Conservation (phyloP, 2,113 vertebrate species). For the Oplegnathus fasciatus region DNA sequence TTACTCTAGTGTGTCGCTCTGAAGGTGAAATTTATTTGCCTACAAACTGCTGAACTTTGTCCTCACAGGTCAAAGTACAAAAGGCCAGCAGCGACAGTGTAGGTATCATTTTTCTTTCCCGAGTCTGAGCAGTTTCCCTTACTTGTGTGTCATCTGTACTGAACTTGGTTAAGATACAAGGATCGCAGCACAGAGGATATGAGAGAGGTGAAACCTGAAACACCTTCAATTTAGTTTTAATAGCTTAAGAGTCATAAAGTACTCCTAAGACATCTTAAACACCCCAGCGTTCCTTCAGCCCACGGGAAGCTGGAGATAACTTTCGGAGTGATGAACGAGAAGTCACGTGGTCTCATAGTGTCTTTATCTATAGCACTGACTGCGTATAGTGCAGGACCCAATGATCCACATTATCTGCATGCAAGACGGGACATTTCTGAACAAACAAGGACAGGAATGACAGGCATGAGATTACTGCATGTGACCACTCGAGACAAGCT, state of each 20-base stretch:
- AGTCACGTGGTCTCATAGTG: neutral
- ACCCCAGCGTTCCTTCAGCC: neutral
- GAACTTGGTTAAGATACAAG: slow-evolving; percentile 6
- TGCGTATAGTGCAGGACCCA: slow-evolving; percentile 8
- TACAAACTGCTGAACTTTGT: slow-evolving; percentile 47
- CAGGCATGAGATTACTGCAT: slow-evolving; percentile 55
- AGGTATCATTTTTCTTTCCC: slow-evolving; percentile 21
- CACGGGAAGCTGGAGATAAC: neutral
- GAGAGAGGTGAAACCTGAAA: slow-evolving; percentile 8
- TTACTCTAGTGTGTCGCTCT: slow-evolving; percentile 22
- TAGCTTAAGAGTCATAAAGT: slow-evolving; percentile 4
- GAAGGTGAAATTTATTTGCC: slow-evolving; percentile 56
- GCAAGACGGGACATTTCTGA: slow-evolving; percentile 42
- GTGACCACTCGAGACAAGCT: slow-evolving; percentile 30
- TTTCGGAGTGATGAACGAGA: neutral
- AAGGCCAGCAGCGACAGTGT: neutral
- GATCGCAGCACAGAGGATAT: neutral
- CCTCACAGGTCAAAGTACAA: slow-evolving; percentile 53
- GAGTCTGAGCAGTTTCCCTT: slow-evolving; percentile 32
- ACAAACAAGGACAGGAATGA: slow-evolving; percentile 61
- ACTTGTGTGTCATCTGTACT: neutral
- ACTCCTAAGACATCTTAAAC: neutral
- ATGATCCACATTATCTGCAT: slow-evolving; percentile 43
- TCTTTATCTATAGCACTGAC: slow-evolving; percentile 43
- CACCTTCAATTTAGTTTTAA: neutral